Evolutionary conservation across 1,140 invertebrate genomes (phyloP), one percentile per base, ranked within the genome.

Genomic region (Tyrophagus putrescentiae): DNA sequence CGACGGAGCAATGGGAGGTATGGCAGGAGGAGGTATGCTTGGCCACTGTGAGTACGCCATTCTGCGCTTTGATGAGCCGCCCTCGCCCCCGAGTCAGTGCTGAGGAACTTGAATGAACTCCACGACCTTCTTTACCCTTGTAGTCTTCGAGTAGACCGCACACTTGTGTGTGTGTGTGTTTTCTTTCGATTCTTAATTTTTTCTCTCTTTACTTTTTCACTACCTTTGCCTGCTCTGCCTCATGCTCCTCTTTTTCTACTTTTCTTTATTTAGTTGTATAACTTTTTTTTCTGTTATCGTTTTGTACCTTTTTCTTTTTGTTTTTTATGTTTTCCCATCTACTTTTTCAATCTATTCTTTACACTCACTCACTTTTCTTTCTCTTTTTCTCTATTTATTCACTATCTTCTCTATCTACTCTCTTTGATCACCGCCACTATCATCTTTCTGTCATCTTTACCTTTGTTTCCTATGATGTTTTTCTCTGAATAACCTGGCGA

Each of bases 1-100:
- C 9, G 9, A 16, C 27, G 27, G 52, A 54, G 3, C n/a, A n/a
- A n/a, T 2, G 18, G 41, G 6, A 42, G 25, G 3, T 42, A 42
- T 23, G 6, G 41, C 41, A n/a, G 25, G 13, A 18, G 28, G 11
- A 9, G 52, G 52, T 54, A n/a, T n/a, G n/a, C n/a, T n/a, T n/a
- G n/a, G 42, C 13, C 36, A 39, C 21, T 61, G 58, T 45, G 62
- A 63, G 41, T 63, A 63, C 45, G 62, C 62, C n/a, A 58, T 63
- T 21, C 33, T 63, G 28, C 25, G 33, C 27, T 63, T 63, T 44
- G 62, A 63, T 54, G 34, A 60, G 29, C 36, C 62, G 18, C 50
- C 57, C 23, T 63, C 58, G 21, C 62, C 62, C 9, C 34, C 62
- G 13, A 61, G 58, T 25, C 31, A 62, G 21, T 63, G 62, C 27